Evolutionary conservation across 1,140 invertebrate genomes (phyloP).

Genomic region (Octopus sinensis): DNA sequence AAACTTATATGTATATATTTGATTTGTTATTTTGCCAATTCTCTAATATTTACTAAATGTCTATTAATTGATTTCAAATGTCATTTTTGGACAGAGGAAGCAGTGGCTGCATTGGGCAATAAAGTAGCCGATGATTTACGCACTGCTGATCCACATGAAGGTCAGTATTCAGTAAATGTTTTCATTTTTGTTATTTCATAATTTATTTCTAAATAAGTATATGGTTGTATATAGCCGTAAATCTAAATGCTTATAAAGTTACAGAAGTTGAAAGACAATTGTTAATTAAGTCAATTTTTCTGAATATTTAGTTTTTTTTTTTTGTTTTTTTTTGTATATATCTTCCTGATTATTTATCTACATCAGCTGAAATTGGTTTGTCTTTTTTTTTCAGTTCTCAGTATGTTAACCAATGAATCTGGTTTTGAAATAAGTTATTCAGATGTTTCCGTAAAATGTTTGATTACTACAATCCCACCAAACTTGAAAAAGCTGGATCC

Average conservation of each 20-base stretch:
- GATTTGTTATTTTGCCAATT: no score
- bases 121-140: constrained; percentile 84
- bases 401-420: constrained; percentile 54
- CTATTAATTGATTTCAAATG: background rate
- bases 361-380: background rate
- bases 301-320: background rate
- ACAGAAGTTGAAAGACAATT: no score
- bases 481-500: constrained; percentile 90
- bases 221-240: no score
- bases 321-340: background rate
- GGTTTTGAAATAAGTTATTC: constrained; percentile 73
- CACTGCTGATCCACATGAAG: constrained; percentile 60
- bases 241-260: no score
- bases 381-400: constrained; percentile 48
- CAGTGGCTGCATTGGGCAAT: constrained; percentile 84
- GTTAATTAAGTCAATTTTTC: background rate
- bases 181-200: no score
- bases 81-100: constrained; percentile 66
- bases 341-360: background rate
- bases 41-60: no score
- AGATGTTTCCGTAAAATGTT: constrained; percentile 80
- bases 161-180: constrained; percentile 46
- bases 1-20: no score
- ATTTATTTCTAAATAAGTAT: no score
- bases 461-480: constrained; percentile 89